Evolutionary conservation across 2,888 invertebrate genomes (phyloP).

Genomic region (Spilarctia lutea): DNA sequence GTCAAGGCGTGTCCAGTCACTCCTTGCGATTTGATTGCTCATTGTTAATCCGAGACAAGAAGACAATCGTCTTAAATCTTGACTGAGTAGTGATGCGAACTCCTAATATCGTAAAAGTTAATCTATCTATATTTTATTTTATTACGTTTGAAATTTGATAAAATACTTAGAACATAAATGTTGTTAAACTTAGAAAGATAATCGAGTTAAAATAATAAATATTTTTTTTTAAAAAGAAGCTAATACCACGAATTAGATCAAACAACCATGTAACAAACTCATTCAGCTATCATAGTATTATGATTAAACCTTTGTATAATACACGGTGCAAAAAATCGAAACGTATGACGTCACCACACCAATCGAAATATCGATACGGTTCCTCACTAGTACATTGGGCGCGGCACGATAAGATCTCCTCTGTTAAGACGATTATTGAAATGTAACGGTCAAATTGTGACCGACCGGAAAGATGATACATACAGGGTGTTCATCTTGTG

Average conservation of each 20-base stretch:
- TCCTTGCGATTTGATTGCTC: slow-evolving; percentile 80
- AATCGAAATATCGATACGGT: slow-evolving; percentile 35
- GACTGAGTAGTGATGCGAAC: slow-evolving; percentile 44
- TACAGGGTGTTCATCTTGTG: slow-evolving; percentile 60
- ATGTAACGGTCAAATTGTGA: slow-evolving; percentile 87
- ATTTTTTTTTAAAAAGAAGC: not conserved
- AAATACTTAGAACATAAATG: not conserved
- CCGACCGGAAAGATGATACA: slow-evolving; percentile 77
- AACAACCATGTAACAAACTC: too few relatives aligned
- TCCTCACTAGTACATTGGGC: slow-evolving; percentile 76
- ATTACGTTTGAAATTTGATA: not conserved
- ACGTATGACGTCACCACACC: slow-evolving; percentile 13
- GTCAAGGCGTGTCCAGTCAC: slow-evolving; percentile 65
- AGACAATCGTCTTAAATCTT: slow-evolving; percentile 71
- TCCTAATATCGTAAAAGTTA: slow-evolving; percentile 16
- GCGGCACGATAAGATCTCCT: slow-evolving; percentile 83
- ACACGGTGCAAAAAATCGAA: not conserved
- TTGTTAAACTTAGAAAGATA: not conserved
- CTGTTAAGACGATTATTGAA: slow-evolving; percentile 87
- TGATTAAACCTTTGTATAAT: not conserved
- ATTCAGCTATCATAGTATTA: not conserved
- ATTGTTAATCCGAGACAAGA: slow-evolving; percentile 78
- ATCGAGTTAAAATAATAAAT: not conserved
- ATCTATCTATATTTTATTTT: not conserved
- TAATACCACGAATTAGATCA: not conserved